Percentiles rank a stretch among this genome's conserved stretches.
These are phyloP conservation scores for Melierax canorus DNA, from an alignment of 2,113 vertebrate species.

Conservation along the genomic window DNA sequence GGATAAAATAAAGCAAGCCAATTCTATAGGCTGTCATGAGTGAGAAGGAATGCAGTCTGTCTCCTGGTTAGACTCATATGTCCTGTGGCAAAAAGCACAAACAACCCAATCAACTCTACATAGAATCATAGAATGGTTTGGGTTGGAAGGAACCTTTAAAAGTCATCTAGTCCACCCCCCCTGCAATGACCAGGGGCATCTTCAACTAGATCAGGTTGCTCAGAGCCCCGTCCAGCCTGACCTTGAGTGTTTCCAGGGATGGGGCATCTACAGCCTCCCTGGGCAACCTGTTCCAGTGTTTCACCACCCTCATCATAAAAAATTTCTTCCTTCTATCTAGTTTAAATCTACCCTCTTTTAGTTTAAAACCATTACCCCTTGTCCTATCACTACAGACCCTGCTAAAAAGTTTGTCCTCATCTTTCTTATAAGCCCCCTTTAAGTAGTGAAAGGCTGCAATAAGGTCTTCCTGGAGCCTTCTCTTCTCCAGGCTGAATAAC, in stretches of 20 bases:
- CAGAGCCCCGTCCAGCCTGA: rapidly evolving
- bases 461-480: background rate
- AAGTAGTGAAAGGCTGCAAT: rapidly evolving
- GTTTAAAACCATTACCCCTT: background rate
- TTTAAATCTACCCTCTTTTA: background rate
- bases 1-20: background rate
- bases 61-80: background rate
- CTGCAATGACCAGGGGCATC: background rate
- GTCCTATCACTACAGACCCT: background rate
- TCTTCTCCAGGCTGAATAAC: background rate
- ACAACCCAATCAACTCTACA: background rate
- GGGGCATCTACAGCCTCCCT: no score
- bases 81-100: background rate
- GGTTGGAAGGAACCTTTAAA: background rate
- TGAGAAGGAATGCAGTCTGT: background rate
- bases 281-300: background rate
- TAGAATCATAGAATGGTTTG: background rate
- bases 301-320: background rate
- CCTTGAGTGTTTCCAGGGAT: background rate
- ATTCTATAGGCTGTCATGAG: background rate
- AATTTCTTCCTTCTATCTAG: background rate
- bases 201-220: background rate
- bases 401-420: background rate
- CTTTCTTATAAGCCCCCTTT: background rate
- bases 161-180: background rate